Conservation (phyloP, 2,113 vertebrate species). For the Rhinogobius similis region DNA sequence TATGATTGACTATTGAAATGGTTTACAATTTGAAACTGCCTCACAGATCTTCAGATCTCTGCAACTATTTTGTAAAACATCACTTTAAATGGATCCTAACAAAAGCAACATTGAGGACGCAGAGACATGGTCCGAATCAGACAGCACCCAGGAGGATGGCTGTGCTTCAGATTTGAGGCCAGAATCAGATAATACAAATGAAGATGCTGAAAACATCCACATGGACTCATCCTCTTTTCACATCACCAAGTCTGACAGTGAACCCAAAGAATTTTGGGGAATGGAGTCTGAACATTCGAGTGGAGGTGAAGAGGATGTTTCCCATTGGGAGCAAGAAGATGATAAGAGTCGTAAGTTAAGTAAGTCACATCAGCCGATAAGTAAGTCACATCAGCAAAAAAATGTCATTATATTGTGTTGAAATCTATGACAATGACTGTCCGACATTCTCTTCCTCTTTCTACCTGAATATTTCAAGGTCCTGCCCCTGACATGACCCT, state of each 20-base stretch:
- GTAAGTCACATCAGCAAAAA: conserved; percentile 26
- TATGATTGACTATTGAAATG: neutral
- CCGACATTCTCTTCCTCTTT: conserved; percentile 48
- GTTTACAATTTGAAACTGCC: conserved; percentile 18
- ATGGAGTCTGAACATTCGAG: conserved; percentile 33
- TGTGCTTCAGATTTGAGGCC: conserved; percentile 53
- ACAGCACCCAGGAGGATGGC: conserved; percentile 59
- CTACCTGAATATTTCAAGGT: conserved; percentile 48
- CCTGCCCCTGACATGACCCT: conserved; percentile 80
- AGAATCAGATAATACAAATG: conserved; percentile 54
- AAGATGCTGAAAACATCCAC: conserved; percentile 52
- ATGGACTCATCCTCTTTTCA: conserved; percentile 57
- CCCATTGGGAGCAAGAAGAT: conserved; percentile 31
- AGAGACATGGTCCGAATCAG: conserved; percentile 67
- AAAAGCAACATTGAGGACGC: conserved; percentile 68
- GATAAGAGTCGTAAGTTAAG: conserved; percentile 32
- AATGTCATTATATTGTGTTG: conserved; percentile 6
- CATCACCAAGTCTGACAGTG: neutral
- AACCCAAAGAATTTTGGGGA: conserved; percentile 67
- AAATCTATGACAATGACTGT: conserved; percentile 37
- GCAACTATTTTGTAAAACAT: conserved; percentile 26
- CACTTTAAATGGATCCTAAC: conserved; percentile 59
- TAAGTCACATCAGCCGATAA: conserved; percentile 22
- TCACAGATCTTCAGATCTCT: conserved; percentile 49
- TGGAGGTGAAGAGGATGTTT: conserved; percentile 44